Evolutionary conservation across 2,888 invertebrate genomes (phyloP).

Genomic region (Drosophila paramelanica): DNA sequence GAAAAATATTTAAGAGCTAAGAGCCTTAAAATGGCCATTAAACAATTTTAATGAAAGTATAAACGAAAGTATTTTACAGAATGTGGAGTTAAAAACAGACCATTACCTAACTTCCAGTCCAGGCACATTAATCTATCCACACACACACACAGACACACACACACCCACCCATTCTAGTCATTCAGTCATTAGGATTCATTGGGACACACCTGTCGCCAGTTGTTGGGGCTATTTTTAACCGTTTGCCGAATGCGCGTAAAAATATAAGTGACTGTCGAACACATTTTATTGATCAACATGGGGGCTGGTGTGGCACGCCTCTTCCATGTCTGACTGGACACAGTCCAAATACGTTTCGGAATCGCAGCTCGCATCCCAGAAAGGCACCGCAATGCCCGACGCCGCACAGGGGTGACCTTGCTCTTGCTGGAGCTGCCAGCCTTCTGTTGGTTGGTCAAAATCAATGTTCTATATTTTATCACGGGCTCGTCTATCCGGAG

Average conservation of each 20-base stretch:
- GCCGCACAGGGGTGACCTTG: conserved; percentile 32
- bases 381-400: neutral
- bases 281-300: conserved; percentile 68
- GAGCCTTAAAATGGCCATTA: too few relatives aligned
- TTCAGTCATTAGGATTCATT: conserved; percentile 25
- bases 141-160: neutral
- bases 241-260: conserved; percentile 60
- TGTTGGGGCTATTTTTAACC: conserved; percentile 61
- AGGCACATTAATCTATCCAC: conserved; percentile 1
- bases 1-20: too few relatives aligned
- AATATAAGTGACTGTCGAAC: conserved; percentile 61
- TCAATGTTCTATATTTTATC: conserved; percentile 76
- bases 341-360: conserved; percentile 10
- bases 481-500: conserved; percentile 34
- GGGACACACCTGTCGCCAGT: conserved; percentile 44
- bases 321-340: conserved; percentile 54
- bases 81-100: neutral
- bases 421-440: conserved; percentile 23
- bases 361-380: conserved; percentile 13
- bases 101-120: conserved; percentile 6
- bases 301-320: conserved; percentile 43
- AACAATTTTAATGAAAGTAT: neutral
- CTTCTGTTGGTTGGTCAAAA: conserved; percentile 52
- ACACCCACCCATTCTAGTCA: neutral
- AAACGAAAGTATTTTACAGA: neutral